phyloP scores from a whole-genome alignment of 2,797 vertebrate genomes.

The Notamacropus eugenii region DNA sequence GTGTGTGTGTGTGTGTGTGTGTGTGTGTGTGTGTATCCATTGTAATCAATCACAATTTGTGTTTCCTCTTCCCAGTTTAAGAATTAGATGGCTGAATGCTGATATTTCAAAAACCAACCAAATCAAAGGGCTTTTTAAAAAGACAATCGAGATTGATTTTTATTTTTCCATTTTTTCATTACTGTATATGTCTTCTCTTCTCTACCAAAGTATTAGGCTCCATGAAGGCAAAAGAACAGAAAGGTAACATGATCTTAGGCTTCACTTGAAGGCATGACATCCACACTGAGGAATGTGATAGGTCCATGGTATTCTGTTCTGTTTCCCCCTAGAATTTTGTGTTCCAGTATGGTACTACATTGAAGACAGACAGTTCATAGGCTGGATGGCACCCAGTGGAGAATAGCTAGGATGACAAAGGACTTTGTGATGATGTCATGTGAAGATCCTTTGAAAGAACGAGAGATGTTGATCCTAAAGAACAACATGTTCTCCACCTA shows the following conservation, averaged over 20 bases:
- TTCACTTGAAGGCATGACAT: not conserved
- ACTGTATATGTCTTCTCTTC: not conserved
- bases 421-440: not conserved
- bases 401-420: not conserved
- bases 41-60: not conserved
- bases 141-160: not conserved
- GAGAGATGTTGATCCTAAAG: not conserved
- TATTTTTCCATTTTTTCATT: not conserved
- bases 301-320: not conserved
- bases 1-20: too few relatives aligned
- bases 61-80: not conserved
- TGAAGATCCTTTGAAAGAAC: not conserved
- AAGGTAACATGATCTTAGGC: not conserved
- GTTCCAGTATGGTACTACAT: not conserved
- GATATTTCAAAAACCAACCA: not conserved
- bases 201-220: not conserved
- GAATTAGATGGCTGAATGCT: not conserved
- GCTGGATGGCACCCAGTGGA: not conserved
- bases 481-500: not conserved
- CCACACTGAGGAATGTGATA: not conserved
- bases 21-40: too few relatives aligned
- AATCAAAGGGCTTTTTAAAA: not conserved
- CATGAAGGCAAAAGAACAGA: not conserved
- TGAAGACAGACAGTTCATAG: not conserved
- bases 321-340: not conserved